Conservation (phyloP, 35 echinoderm and acorn worm species). For the Acanthaster planci region DNA sequence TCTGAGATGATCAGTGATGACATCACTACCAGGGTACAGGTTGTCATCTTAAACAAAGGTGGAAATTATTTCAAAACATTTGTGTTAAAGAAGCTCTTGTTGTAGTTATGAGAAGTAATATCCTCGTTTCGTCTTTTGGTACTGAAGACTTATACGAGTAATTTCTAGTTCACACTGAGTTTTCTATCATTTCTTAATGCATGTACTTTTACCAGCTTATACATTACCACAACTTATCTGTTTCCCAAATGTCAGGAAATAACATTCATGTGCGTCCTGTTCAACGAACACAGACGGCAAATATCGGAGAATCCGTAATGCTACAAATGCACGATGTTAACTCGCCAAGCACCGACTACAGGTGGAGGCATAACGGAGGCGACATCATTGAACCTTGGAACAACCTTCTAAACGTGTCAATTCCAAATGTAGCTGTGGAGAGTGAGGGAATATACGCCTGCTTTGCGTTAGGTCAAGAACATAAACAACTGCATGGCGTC, state of each 20-base stretch:
- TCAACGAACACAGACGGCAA: background rate
- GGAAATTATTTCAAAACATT: background rate
- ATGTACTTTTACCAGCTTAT: too few species aligned
- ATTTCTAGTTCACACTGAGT: too few species aligned
- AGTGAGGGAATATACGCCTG: background rate
- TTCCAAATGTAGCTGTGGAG: background rate
- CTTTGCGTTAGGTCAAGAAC: background rate
- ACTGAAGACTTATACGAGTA: too few species aligned
- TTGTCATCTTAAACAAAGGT: background rate
- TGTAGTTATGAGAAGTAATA: too few species aligned
- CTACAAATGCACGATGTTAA: background rate
- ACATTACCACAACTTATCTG: background rate
- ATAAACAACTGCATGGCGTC: background rate
- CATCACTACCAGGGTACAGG: background rate
- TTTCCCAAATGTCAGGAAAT: background rate
- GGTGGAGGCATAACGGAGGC: background rate
- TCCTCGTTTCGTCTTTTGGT: too few species aligned
- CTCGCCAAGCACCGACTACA: background rate
- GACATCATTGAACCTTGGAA: background rate
- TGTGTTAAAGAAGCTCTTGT: too few species aligned
- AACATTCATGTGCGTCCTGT: background rate
- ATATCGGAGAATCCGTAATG: background rate
- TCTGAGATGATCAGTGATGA: background rate
- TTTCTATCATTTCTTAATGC: too few species aligned
- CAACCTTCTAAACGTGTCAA: background rate